A percentile compares a stretch with the other conserved stretches of the same genome.
Conservation (phyloP, 2,888 invertebrate species). For the Phymatocera aterrima region DNA sequence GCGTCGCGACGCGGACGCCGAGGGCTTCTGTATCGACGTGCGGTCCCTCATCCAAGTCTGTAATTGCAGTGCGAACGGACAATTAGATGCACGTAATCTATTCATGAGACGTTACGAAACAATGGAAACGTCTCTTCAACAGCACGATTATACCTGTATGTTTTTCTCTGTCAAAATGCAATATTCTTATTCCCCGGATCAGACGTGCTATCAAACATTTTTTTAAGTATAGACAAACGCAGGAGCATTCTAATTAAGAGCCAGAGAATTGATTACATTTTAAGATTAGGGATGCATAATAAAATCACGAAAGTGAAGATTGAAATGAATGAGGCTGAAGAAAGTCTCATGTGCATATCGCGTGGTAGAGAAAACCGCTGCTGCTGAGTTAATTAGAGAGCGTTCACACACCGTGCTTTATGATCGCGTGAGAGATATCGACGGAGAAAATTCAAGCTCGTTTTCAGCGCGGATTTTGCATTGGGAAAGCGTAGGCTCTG, state of each 20-base stretch:
- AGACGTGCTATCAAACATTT: not conserved
- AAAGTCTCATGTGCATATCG: slow-evolving; percentile 29
- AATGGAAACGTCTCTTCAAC: slow-evolving; percentile 43
- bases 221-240: not conserved
- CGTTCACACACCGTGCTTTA: slow-evolving; percentile 13
- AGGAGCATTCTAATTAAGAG: not conserved
- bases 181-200: not conserved
- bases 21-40: slow-evolving; percentile 53
- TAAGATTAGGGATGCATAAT: not conserved
- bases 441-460: slow-evolving; percentile 17
- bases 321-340: not conserved
- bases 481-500: not conserved
- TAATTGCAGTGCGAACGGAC: slow-evolving; percentile 10
- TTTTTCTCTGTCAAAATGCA: not conserved
- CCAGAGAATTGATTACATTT: not conserved
- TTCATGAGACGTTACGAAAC: slow-evolving; percentile 2
- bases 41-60: slow-evolving; percentile 42
- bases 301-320: slow-evolving; percentile 2
- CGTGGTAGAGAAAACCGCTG: slow-evolving; percentile 17
- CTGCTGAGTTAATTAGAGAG: slow-evolving; percentile 37
- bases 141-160: too few species aligned
- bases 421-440: slow-evolving; percentile 40
- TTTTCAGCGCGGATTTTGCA: slow-evolving; percentile 28
- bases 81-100: not conserved
- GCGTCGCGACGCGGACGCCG: slow-evolving; percentile 58